A percentile compares a stretch with the other conserved stretches of the same genome.
Evolutionary conservation across 2,888 invertebrate species (phyloP).

Genomic region (Chrysotoxum bicinctum): DNA sequence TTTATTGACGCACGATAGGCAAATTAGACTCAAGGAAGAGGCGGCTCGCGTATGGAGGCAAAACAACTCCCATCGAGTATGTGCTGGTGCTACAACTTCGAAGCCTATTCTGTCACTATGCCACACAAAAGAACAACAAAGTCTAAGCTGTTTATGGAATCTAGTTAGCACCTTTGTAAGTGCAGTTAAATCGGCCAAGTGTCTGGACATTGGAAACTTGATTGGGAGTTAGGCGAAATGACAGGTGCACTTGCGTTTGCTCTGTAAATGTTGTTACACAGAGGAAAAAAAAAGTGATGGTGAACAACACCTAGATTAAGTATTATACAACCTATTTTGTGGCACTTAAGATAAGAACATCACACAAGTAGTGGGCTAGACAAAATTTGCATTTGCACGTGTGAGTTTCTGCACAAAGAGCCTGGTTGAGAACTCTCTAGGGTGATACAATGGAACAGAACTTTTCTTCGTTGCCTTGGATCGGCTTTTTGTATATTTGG

Average conservation of each 20-base stretch:
- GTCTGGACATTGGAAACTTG: background rate
- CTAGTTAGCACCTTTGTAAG: slow-evolving; percentile 58
- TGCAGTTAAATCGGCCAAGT: slow-evolving; percentile 12
- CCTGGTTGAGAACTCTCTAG: background rate
- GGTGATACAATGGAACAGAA: background rate
- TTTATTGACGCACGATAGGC: slow-evolving; percentile 70
- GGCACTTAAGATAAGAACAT: slow-evolving; percentile 55
- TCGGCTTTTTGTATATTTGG: background rate
- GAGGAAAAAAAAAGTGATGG: slow-evolving; percentile 23
- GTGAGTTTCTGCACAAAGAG: background rate
- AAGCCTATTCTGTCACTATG: slow-evolving; percentile 10
- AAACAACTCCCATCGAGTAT: slow-evolving; percentile 3
- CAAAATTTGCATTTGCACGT: slow-evolving; percentile 38
- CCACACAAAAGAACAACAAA: slow-evolving; percentile 33
- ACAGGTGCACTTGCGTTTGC: slow-evolving; percentile 43
- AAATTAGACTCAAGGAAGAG: slow-evolving; percentile 50
- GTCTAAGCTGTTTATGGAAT: slow-evolving; percentile 54
- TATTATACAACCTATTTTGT: slow-evolving; percentile 44
- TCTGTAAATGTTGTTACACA: slow-evolving; percentile 16
- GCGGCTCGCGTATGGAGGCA: slow-evolving; percentile 14
- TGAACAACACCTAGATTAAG: slow-evolving; percentile 12
- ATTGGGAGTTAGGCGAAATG: slow-evolving; percentile 51
- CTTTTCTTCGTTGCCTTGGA: background rate
- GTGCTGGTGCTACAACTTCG: background rate
- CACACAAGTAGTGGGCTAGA: slow-evolving; percentile 3